phyloP scores from a whole-genome alignment of 2,797 vertebrate genomes.

The Alosa sapidissima region DNA sequence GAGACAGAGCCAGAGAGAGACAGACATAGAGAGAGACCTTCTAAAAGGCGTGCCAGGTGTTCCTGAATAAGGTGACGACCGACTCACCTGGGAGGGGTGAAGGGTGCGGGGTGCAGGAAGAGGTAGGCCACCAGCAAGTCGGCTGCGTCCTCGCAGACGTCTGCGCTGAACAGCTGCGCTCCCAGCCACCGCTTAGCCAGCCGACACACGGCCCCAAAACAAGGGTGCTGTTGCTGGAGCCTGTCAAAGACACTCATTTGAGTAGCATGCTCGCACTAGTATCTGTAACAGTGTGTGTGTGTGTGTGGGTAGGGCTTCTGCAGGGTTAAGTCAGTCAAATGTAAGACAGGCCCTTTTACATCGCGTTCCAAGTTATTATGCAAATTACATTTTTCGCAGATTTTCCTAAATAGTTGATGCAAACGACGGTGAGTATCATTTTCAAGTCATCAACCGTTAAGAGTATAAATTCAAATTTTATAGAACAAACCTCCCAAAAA shows the following conservation, averaged over 20 bases:
- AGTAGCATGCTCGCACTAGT: neutral
- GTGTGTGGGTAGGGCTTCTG: neutral
- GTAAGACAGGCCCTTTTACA: too few species aligned
- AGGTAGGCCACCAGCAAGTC: conserved; percentile 89
- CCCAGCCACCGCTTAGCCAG: conserved; percentile 93
- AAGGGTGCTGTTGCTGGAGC: conserved; percentile 90
- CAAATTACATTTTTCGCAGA: too few species aligned
- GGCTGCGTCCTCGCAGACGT: conserved; percentile 83
- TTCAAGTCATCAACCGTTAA: too few species aligned
- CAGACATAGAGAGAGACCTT: neutral
- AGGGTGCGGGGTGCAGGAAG: conserved; percentile 89
- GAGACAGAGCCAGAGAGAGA: too few species aligned
- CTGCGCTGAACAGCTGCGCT: conserved; percentile 84
- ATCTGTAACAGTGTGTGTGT: neutral
- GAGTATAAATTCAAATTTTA: too few species aligned
- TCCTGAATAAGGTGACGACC: neutral
- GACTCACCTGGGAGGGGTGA: conserved; percentile 84
- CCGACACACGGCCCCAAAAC: conserved; percentile 84
- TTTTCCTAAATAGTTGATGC: too few species aligned
- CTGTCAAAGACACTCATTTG: conserved; percentile 62
- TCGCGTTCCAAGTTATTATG: too few species aligned
- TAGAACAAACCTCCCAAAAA: too few species aligned
- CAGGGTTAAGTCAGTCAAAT: too few species aligned
- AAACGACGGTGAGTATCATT: too few species aligned
- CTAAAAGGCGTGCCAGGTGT: neutral